Evolutionary conservation across 2,113 vertebrate species (phyloP), one percentile per base, ranked within the genome.

Genomic region (Nycticryphes semicollaris): DNA sequence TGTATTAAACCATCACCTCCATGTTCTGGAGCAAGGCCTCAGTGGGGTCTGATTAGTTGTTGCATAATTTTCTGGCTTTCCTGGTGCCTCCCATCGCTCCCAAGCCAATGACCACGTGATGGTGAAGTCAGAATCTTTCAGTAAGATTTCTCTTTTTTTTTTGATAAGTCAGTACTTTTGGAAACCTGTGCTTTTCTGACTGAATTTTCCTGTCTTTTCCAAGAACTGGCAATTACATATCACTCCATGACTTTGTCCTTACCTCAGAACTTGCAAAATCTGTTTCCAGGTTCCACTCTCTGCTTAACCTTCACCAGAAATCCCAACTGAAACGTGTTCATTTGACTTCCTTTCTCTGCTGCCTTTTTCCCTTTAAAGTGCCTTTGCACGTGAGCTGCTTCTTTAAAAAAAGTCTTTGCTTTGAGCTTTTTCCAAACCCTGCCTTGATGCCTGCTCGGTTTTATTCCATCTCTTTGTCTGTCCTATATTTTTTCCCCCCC

Each of bases 401-500:
- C 57, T 57, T 87, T 45, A 15, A 60, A 59, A 59, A 63, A 66
- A 37, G 68, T 31, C 69, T 84, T 67, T 72, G 43, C 17, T 1
- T 9, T 25, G 63, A 67, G 62, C 43, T 79, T 66, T 76, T 79
- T 24, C 48, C 60, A 76, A 79, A 12, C 50, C 43, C 66, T 87
- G 73, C 81, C 82, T 87, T 5, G 5, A 39, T 85, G 69, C 74
- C 78, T 72, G 90, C 67, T 63, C 27, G 37, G 45, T 85, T 88
- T 90, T 28, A 53, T 81, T 35, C 93, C 91, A 70, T 67, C 51
- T 53, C 47, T 95, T 93, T 77, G 43, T 81, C 90, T 89, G 69
- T 66, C 94, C 93, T 87, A 24, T 62, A 56, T 94, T 84, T 79
- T 60, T 10, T 13, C 14, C 22, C 57, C 53, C 57, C 73, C 45